Percentiles rank a stretch among this genome's conserved stretches.
Conservation (phyloP, 2,797 vertebrate genomes). For the Ctenosaura bakeri region DNA sequence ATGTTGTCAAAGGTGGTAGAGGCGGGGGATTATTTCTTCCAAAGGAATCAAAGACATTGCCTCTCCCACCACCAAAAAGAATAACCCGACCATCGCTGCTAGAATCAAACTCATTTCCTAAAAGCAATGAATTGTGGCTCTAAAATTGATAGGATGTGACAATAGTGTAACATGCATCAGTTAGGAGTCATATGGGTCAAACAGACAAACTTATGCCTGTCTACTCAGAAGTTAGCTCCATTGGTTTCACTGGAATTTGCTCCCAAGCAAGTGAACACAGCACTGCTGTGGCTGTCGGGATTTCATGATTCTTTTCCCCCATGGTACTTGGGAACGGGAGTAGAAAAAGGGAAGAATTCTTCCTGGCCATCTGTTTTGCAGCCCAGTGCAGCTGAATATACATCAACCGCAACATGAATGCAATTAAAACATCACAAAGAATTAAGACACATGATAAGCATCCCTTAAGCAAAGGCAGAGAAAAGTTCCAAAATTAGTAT, state of each 20-base stretch:
- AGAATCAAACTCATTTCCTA: neutral
- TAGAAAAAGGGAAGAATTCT: neutral
- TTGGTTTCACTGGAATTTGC: too few species aligned
- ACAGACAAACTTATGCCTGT: neutral
- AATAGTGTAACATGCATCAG: neutral
- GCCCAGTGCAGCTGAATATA: conserved; percentile 43
- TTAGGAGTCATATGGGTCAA: neutral
- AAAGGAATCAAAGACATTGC: conserved; percentile 48
- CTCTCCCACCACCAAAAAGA: conserved; percentile 38
- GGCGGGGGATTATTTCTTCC: conserved; percentile 41
- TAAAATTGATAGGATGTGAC: neutral
- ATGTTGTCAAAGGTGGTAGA: neutral
- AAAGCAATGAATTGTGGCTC: neutral
- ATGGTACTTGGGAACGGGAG: neutral
- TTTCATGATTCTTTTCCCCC: conserved; percentile 14
- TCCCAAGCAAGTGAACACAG: neutral
- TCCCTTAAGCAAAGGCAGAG: conserved; percentile 24
- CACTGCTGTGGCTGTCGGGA: neutral
- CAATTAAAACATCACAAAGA: conserved; percentile 30
- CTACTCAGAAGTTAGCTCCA: neutral
- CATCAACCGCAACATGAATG: conserved; percentile 44
- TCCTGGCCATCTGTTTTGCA: conserved; percentile 25
- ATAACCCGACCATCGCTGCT: neutral
- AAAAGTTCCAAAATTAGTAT: conserved; percentile 18
- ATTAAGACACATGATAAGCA: neutral